Evolutionary conservation across 2,797 vertebrate genomes (phyloP), one percentile per base, ranked within the genome.

Genomic region (Silurus lanzhouensis): DNA sequence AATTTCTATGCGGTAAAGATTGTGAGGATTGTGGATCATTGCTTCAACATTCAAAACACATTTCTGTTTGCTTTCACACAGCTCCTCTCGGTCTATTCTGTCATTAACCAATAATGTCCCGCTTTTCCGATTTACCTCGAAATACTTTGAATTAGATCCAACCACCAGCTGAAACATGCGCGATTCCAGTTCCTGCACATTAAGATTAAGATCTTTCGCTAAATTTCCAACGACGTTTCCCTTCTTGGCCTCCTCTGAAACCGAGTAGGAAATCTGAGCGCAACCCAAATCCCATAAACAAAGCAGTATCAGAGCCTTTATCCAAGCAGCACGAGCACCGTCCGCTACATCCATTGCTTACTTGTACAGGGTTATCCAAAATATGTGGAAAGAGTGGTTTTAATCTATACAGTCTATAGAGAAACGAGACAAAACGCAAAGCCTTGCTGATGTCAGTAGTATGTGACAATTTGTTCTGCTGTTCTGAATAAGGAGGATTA

Each of bases 171-270:
- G 92, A 87, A 96, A 92, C 84, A 91, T 91, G 87, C 94, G 95
- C 86, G 89, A 90, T 83, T 94, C 94, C 83, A 96, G 90, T 89
- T 96, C 96, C 81, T 91, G 92, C 87, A 94, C 94, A 89, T 94
- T 81, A 2, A 89, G 72, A 60, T 60, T 75, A 0, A 90, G 81
- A 84, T 90, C 89, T 20, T 63, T 88, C 0, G 94, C 95, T 91
- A 96, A 92, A 91, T 94, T 93, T 68, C 95, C 95, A 90, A 96
- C 95, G 80, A 94, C 90, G 55, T 95, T 89, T 3, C 95, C 95
- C 17, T 84, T 93, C 3, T 91, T 92, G 87, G 94, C 91, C 90
- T 96, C 95, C 91, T 96, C 96, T 76, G 84, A 93, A 77, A 96
- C 93, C 0, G 95, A 93, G 88, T 95, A 96, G 2, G 84, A 66